Base-by-base conservation (phyloP, 2,888 invertebrate genomes). In the Operophtera brumata region DNA sequence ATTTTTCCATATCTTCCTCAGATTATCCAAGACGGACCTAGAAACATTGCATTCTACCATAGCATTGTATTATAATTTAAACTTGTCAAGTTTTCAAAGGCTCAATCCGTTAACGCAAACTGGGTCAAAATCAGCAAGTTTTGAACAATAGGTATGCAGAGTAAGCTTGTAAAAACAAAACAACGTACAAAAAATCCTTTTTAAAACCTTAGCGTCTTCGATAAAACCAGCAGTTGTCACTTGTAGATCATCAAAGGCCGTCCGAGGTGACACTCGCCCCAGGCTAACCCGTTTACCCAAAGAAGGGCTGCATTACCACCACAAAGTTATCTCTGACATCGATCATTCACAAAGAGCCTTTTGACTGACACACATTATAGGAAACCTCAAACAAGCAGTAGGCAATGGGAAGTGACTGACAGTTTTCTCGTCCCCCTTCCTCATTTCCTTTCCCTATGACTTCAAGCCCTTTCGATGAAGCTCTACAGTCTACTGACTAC, bases 291-390 rank as follows among this genome's bases (percentile, higher is more conserved):
- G 79, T 75, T 86, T 86, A 71, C 73, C 67, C 68, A 71, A 77
- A 78, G 78, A 73, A 71, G 73, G 67, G 67, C 68, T 67, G 66
- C 71, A 70, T 76, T 70, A 69, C 69, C 63, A 54, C 66, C 70
- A 77, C 84, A 87, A 86, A 85, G 84, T 82, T 78, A 87, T 87
- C 86, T 81, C 66, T 49, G 54, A 43, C 84, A 86, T 86, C 82
- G 80, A 87, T 87, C 87, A 86, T 86, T 78, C 79, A 78, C 80
- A 84, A 80, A 83, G 82, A 82, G 81, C 60, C 42, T 51, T 55
- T 45, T 45, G 13, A 46, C 25, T 48, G 11, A 39, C 36, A 5
- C 45, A 50, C 54, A 37, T 42, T 49, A 50, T 46, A 28, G 11
- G 11, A 7, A 8, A 36, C 5, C 34, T 37, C 7, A 25, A 8